Conservation (phyloP, 2,113 vertebrate genomes). For the Falcunculus frontatus region DNA sequence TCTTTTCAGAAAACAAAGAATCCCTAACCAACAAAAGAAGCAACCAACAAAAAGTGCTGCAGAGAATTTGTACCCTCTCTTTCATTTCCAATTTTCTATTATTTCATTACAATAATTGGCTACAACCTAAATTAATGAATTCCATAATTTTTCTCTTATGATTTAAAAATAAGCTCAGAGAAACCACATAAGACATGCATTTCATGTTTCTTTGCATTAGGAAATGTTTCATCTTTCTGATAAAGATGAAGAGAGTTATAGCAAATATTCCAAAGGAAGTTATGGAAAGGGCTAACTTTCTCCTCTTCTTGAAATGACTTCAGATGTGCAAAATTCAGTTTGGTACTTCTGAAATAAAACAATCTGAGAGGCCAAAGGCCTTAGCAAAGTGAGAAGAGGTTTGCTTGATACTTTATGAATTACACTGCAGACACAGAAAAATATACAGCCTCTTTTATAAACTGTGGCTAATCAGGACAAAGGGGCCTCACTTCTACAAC, state of each 20-base stretch:
- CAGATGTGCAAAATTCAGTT: constrained; percentile 52
- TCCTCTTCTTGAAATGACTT: constrained; percentile 25
- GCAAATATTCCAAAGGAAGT: background rate
- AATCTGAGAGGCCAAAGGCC: background rate
- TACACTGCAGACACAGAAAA: constrained; percentile 57
- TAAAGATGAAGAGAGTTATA: background rate
- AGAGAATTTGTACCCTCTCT: background rate
- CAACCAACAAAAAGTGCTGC: background rate
- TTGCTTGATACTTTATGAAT: constrained; percentile 52
- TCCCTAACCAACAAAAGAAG: background rate
- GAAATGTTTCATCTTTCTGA: background rate
- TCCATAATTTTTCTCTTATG: background rate
- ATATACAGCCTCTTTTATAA: constrained; percentile 37
- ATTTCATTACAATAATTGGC: background rate
- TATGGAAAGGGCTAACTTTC: background rate
- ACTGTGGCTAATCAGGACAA: constrained; percentile 70
- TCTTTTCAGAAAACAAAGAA: background rate
- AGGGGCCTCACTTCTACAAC: constrained; percentile 17
- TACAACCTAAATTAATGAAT: background rate
- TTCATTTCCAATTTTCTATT: background rate
- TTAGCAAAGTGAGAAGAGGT: constrained; percentile 30
- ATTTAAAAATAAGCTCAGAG: background rate
- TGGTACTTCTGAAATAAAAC: constrained; percentile 54
- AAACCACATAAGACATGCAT: fast-evolving
- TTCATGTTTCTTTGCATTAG: background rate